These are phyloP conservation scores for Arbacia lixula DNA, from an alignment of 53 echinoderm and acorn worm genomes.

Conservation along the genomic window DNA sequence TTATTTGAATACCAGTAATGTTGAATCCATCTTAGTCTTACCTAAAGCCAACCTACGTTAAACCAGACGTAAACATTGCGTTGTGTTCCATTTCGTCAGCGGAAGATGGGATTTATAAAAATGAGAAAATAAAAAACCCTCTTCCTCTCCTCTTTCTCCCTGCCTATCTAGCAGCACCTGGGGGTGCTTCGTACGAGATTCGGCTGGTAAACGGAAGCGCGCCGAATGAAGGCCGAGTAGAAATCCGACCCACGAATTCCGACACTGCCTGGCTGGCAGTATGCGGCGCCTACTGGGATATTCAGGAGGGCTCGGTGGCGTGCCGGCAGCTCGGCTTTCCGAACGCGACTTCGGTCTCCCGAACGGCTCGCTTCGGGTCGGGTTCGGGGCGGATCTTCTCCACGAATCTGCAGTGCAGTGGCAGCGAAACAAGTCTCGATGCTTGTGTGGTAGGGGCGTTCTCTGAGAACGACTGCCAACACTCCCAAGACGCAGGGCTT, in stretches of 20 bases:
- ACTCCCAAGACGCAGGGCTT: slow-evolving; percentile 6
- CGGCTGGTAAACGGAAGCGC: slow-evolving; percentile 14
- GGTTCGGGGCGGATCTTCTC: slow-evolving; percentile 12
- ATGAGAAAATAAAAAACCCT: too few relatives aligned
- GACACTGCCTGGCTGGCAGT: slow-evolving; percentile 14
- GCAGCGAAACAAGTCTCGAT: neutral
- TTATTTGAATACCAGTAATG: too few relatives aligned
- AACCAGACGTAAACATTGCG: too few relatives aligned
- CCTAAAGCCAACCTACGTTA: too few relatives aligned
- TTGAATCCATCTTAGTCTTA: too few relatives aligned
- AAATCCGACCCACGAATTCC: neutral
- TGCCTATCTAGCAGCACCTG: too few relatives aligned
- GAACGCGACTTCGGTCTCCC: slow-evolving; percentile 29
- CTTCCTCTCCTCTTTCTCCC: too few relatives aligned
- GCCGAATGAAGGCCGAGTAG: slow-evolving; percentile 34
- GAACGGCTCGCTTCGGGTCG: slow-evolving; percentile 10
- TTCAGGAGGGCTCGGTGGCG: neutral
- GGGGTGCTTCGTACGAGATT: too few relatives aligned
- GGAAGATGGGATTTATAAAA: too few relatives aligned
- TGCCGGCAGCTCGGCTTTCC: slow-evolving; percentile 17
- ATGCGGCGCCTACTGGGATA: slow-evolving; percentile 24
- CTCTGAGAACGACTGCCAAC: slow-evolving; percentile 13
- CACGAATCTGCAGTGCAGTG: slow-evolving; percentile 11
- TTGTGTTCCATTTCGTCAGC: too few relatives aligned
- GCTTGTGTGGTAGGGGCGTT: neutral